phyloP scores from a whole-genome alignment of 1,140 invertebrate species.

The Phortica variegata region DNA sequence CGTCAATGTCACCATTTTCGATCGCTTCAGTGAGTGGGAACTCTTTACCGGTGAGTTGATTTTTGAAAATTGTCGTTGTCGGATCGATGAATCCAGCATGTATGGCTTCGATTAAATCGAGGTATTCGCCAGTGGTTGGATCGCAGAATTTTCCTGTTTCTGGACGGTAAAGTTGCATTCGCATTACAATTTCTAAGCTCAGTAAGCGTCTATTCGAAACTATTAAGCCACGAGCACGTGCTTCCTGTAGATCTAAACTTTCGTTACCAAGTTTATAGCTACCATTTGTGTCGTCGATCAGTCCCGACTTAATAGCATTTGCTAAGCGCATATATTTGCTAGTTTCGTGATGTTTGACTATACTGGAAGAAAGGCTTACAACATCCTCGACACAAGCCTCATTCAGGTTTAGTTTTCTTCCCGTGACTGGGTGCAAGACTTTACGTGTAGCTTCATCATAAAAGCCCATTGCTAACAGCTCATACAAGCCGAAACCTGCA shows the following conservation, averaged over 20 bases:
- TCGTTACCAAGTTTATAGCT: constrained; percentile 68
- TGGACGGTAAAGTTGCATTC: constrained; percentile 72
- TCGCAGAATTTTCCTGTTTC: constrained; percentile 79
- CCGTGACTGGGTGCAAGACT: constrained; percentile 80
- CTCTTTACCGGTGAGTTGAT: constrained; percentile 71
- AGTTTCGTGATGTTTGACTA: constrained; percentile 72
- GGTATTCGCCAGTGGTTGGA: constrained; percentile 68
- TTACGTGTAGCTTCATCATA: constrained; percentile 71
- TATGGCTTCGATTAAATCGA: constrained; percentile 73
- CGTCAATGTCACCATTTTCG: constrained; percentile 77
- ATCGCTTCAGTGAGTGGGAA: constrained; percentile 75
- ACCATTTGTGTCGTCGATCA: constrained; percentile 75
- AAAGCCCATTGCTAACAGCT: constrained; percentile 79
- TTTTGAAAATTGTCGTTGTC: constrained; percentile 74
- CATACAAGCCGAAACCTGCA: constrained; percentile 77
- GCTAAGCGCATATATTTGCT: constrained; percentile 73
- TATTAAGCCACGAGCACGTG: constrained; percentile 71
- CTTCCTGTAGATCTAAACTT: constrained; percentile 69
- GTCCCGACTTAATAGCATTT: constrained; percentile 71
- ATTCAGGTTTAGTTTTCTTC: constrained; percentile 74
- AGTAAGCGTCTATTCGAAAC: constrained; percentile 71
- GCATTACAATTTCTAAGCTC: constrained; percentile 75
- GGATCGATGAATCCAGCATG: constrained; percentile 73
- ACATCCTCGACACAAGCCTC: constrained; percentile 77
- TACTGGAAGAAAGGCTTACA: constrained; percentile 77